Percentiles rank a stretch among this genome's conserved stretches.
Evolutionary conservation across 2,797 vertebrate genomes (phyloP).

Genomic region (Crypturellus tataupa): DNA sequence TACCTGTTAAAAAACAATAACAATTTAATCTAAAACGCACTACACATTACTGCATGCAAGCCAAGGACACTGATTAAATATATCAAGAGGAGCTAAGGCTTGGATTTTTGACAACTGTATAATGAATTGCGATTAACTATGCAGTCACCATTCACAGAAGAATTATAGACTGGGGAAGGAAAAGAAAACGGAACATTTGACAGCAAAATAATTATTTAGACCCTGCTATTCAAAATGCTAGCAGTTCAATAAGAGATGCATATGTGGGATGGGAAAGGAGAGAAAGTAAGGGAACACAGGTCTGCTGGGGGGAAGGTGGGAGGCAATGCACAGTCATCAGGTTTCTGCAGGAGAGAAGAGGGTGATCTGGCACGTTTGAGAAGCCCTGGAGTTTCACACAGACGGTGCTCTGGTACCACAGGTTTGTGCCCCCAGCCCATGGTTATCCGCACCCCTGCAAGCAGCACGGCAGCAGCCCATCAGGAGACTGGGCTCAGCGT

Average conservation of each 20-base stretch:
- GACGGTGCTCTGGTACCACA: neutral
- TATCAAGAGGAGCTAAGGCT: neutral
- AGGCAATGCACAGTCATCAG: neutral
- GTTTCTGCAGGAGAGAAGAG: neutral
- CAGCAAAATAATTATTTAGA: constrained; percentile 11
- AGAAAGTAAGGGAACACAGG: neutral
- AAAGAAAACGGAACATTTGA: constrained; percentile 20
- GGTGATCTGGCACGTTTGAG: neutral
- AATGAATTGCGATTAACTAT: neutral
- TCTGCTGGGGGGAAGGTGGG: neutral
- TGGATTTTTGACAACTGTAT: neutral
- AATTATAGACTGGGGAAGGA: neutral
- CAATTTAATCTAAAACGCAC: constrained; percentile 13
- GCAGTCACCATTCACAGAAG: neutral
- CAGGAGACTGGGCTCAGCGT: fast-evolving
- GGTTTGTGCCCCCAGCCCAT: neutral
- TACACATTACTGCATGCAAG: neutral
- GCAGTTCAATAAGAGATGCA: neutral
- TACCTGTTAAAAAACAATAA: constrained; percentile 32
- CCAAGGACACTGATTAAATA: constrained; percentile 1
- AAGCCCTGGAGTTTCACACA: neutral
- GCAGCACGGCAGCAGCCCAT: no score
- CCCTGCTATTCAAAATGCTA: neutral
- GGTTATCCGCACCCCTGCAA: fast-evolving
- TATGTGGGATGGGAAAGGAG: neutral